A percentile compares a stretch with the other conserved stretches of the same genome.
Evolutionary conservation across 1,140 invertebrate genomes (phyloP).

Genomic region (Harlomillsia oculata): DNA sequence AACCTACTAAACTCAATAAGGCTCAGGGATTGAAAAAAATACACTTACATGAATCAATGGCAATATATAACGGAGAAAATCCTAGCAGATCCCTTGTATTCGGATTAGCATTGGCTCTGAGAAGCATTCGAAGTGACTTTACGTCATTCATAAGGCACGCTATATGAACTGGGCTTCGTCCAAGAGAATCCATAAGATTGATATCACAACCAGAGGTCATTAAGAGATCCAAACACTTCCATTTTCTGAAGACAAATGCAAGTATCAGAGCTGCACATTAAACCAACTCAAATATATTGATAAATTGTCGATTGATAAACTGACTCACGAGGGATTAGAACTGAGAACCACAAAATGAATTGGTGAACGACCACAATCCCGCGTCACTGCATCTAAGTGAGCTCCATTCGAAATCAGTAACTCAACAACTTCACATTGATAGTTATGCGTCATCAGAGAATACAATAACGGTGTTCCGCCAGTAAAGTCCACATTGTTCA

Average conservation of each 20-base stretch:
- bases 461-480: slow-evolving; percentile 19
- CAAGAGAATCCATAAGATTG: slow-evolving; percentile 11
- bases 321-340: slow-evolving; percentile 13
- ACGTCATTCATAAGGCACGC: slow-evolving; percentile 21
- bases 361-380: slow-evolving; percentile 20
- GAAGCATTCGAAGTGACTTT: slow-evolving; percentile 20
- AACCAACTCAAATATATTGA: neutral
- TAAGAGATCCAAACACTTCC: slow-evolving; percentile 22
- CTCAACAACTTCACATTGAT: slow-evolving; percentile 14
- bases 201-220: slow-evolving; percentile 23
- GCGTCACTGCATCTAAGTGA: slow-evolving; percentile 10
- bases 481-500: slow-evolving; percentile 7
- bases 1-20: neutral
- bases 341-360: slow-evolving; percentile 25
- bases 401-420: slow-evolving; percentile 9
- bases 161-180: slow-evolving; percentile 24
- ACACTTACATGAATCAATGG: neutral
- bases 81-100: slow-evolving; percentile 23
- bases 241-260: slow-evolving; percentile 14
- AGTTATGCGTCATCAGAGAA: slow-evolving; percentile 10
- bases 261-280: neutral
- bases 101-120: slow-evolving; percentile 17
- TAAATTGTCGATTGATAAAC: slow-evolving; percentile 1
- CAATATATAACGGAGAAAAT: slow-evolving; percentile 13
- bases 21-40: slow-evolving; percentile 13